Evolutionary conservation across 2,797 vertebrate species (phyloP).

Genomic region (Atherinosoma microstoma): DNA sequence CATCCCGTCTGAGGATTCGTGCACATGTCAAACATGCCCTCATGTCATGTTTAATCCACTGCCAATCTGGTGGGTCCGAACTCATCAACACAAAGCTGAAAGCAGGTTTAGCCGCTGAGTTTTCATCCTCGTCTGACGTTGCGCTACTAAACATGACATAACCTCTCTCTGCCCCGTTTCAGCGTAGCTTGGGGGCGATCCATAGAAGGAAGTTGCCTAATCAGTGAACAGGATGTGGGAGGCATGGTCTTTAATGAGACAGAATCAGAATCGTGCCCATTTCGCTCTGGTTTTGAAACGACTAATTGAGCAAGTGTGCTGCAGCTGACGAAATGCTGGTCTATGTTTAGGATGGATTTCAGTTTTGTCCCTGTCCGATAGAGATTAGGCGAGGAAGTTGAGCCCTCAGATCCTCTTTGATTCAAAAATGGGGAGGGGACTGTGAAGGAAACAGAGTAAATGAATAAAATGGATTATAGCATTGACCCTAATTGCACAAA

Average conservation of each 20-base stretch:
- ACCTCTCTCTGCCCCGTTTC: conserved; percentile 52
- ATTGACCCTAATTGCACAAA: conserved; percentile 43
- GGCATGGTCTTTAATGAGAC: conserved; percentile 49
- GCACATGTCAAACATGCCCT: conserved; percentile 67
- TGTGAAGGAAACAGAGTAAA: conserved; percentile 62
- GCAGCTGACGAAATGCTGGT: conserved; percentile 49
- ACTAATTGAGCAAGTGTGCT: conserved; percentile 46
- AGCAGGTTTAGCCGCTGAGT: conserved; percentile 2
- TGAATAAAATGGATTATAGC: conserved; percentile 69
- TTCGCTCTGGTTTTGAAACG: conserved; percentile 22
- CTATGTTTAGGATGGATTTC: conserved; percentile 52
- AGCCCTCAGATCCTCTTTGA: conserved; percentile 35
- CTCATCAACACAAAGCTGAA: conserved; percentile 2
- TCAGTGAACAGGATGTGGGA: conserved; percentile 65
- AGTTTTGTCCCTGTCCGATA: conserved; percentile 49
- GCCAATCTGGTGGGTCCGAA: conserved; percentile 43
- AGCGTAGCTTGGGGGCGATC: conserved; percentile 36
- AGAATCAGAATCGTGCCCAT: conserved; percentile 41
- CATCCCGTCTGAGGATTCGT: conserved; percentile 53
- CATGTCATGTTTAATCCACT: conserved; percentile 55
- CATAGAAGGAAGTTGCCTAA: conserved; percentile 49
- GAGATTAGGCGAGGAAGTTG: conserved; percentile 60
- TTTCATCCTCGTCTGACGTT: conserved; percentile 32
- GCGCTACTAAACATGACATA: conserved; percentile 31
- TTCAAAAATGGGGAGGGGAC: conserved; percentile 15